Evolutionary conservation across 2,888 invertebrate genomes (phyloP).

Genomic region (Calliphora vomitoria): DNA sequence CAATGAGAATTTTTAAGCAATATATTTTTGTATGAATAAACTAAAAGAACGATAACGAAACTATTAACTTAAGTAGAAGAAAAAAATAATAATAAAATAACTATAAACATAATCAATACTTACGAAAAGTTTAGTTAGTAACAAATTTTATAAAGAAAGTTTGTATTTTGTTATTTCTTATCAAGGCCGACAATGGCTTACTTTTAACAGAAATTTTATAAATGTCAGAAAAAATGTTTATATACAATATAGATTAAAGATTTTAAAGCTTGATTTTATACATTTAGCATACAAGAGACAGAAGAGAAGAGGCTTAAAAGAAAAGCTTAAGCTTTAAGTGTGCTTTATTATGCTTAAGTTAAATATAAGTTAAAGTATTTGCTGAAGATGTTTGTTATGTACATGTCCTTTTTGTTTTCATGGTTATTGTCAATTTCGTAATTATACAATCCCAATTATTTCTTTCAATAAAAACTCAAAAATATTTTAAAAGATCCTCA

Average conservation of each 20-base stretch:
- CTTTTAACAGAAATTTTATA: constrained; percentile 79
- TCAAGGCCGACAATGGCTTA: constrained; percentile 84
- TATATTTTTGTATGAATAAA: constrained; percentile 1
- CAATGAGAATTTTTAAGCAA: constrained; percentile 32
- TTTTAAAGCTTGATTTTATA: background rate
- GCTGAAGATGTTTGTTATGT: background rate
- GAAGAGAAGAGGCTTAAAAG: constrained; percentile 20
- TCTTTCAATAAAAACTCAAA: constrained; percentile 61
- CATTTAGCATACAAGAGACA: constrained; percentile 13
- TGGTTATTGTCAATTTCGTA: constrained; percentile 27
- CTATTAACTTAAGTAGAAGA: background rate
- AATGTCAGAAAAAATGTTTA: constrained; percentile 19
- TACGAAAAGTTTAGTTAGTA: constrained; percentile 76
- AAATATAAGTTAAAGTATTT: constrained; percentile 4
- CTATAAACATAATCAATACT: constrained; percentile 30
- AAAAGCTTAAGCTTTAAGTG: constrained; percentile 13
- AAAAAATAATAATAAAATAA: constrained; percentile 39
- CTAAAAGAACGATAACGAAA: background rate
- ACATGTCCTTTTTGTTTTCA: constrained; percentile 9
- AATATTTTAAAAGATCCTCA: constrained; percentile 24
- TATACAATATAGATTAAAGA: background rate
- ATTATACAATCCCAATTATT: constrained; percentile 73
- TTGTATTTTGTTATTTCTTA: constrained; percentile 43
- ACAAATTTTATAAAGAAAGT: constrained; percentile 1
- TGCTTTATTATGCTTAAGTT: constrained; percentile 41